These are phyloP conservation scores for Thunnus thynnus DNA, from an alignment of 2,113 vertebrate genomes.

Conservation along the genomic window DNA sequence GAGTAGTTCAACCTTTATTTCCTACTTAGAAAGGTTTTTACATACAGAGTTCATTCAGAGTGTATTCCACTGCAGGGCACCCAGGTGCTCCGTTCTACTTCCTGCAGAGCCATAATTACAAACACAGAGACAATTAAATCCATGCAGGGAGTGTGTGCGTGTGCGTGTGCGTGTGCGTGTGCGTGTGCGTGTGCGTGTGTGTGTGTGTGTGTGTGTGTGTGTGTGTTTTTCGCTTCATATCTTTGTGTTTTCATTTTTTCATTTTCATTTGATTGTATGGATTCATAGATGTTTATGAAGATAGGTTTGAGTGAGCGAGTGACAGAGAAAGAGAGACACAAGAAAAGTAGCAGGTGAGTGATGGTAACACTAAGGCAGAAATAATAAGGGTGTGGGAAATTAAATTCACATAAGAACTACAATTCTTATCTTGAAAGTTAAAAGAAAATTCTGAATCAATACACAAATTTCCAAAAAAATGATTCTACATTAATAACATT, in stretches of 20 bases:
- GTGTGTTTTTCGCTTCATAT: slow-evolving; percentile 7
- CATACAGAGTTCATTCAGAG: slow-evolving; percentile 76
- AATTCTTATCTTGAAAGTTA: slow-evolving; percentile 7
- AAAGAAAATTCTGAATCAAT: slow-evolving; percentile 7
- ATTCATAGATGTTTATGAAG: slow-evolving; percentile 22
- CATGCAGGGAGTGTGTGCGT: slow-evolving; percentile 54
- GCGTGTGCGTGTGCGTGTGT: slow-evolving; percentile 29
- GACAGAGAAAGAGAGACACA: background rate
- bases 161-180: slow-evolving; percentile 17
- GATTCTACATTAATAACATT: background rate
- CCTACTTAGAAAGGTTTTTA: slow-evolving; percentile 56
- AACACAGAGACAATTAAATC: slow-evolving; percentile 81
- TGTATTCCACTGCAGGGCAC: slow-evolving; percentile 77
- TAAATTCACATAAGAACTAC: slow-evolving; percentile 6
- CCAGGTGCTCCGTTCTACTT: slow-evolving; percentile 79
- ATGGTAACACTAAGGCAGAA: slow-evolving; percentile 20
- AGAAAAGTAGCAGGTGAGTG: background rate
- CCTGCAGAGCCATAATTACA: slow-evolving; percentile 79
- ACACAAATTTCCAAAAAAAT: background rate
- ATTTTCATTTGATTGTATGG: slow-evolving; percentile 27
- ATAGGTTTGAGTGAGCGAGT: slow-evolving; percentile 5
- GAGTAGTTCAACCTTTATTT: slow-evolving; percentile 56
- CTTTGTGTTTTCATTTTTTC: slow-evolving; percentile 20
- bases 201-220: slow-evolving; percentile 24
- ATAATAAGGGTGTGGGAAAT: background rate